Evolutionary conservation across 2,888 invertebrate genomes (phyloP), one percentile per base, ranked within the genome.

Genomic region (Tenthredo livida): DNA sequence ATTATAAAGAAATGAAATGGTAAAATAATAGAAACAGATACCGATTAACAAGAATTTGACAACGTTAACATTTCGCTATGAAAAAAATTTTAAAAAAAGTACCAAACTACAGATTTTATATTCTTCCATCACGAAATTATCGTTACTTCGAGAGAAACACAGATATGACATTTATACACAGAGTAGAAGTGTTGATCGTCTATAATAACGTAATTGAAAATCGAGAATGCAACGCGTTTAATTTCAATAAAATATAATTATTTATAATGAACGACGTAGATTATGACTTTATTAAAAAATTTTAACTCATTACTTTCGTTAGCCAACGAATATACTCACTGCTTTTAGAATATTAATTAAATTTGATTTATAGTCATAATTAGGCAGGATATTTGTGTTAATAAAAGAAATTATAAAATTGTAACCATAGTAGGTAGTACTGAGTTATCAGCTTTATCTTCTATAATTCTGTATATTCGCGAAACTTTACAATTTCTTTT

Each of bases 371-470:
- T 37, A 37, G 15, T 70, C n/a, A 37, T 29, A 70, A 70, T 33
- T 70, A 70, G 12, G 5, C 25, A 61, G 61, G 61, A 25, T 21
- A 61, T 61, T 70, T 70, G 37, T 25, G 61, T 61, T 17, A 70
- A 70, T 70, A 70, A 37, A 70, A 70, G 70, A 70, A 33, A 37
- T 70, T 33, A 70, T 70, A 70, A 70, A 37, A 70, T n/a, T 70
- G 17, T n/a, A 70, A 17, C 12, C 5, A 37, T 7, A 9, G 9
- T 15, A 75, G 7, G 9, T 15, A 75, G 7, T 25, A 25, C 12
- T 10, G 5, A 21, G 61, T 61, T n/a, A 61, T 61, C 12, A 12
- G 61, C 61, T 61, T 25, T 1, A 61, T 25, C 1, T 25, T 2
- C 17, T 25, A 25, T 12, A 61, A 25, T 61, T 25, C 21, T 25